These are phyloP conservation scores for Pseudomyrmex gracilis DNA, from an alignment of 1,140 invertebrate species.

Conservation along the genomic window DNA sequence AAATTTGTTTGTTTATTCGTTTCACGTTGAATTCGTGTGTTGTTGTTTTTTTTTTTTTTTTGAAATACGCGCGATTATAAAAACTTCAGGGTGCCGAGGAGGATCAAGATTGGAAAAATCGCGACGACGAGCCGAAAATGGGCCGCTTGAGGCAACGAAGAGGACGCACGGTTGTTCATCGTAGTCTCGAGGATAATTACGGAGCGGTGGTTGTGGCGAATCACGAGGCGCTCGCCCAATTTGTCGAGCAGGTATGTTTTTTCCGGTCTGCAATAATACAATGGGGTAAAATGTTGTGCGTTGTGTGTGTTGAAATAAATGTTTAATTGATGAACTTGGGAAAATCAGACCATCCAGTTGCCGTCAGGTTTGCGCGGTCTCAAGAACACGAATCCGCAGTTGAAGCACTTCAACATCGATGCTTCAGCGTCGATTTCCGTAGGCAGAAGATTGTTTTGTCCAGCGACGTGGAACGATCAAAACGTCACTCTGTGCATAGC, in stretches of 20 bases:
- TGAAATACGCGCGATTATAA: conserved; percentile 11
- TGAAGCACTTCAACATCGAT: conserved; percentile 89
- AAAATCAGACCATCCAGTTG: conserved; percentile 89
- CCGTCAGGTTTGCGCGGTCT: conserved; percentile 88
- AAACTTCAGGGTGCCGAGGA: conserved; percentile 84
- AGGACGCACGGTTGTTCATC: conserved; percentile 91
- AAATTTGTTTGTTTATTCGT: too few relatives aligned
- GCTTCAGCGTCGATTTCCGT: conserved; percentile 86
- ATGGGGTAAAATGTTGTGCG: too few relatives aligned
- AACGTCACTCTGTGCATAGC: conserved; percentile 91
- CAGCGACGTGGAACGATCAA: conserved; percentile 89
- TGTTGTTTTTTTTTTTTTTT: not conserved
- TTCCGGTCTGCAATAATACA: too few relatives aligned
- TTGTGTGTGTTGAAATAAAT: too few relatives aligned
- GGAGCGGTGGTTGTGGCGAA: conserved; percentile 95
- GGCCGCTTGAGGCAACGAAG: conserved; percentile 90
- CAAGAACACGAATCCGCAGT: conserved; percentile 90
- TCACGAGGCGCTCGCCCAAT: conserved; percentile 93
- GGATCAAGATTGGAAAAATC: conserved; percentile 85
- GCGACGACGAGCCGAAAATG: conserved; percentile 81
- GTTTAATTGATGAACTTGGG: conserved; percentile 81
- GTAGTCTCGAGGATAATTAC: conserved; percentile 94
- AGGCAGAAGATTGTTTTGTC: conserved; percentile 90
- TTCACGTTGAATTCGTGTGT: not conserved
- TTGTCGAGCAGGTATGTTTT: conserved; percentile 91